These are phyloP conservation scores for Tyto alba DNA, from an alignment of 2,113 vertebrate genomes.

Conservation along the genomic window DNA sequence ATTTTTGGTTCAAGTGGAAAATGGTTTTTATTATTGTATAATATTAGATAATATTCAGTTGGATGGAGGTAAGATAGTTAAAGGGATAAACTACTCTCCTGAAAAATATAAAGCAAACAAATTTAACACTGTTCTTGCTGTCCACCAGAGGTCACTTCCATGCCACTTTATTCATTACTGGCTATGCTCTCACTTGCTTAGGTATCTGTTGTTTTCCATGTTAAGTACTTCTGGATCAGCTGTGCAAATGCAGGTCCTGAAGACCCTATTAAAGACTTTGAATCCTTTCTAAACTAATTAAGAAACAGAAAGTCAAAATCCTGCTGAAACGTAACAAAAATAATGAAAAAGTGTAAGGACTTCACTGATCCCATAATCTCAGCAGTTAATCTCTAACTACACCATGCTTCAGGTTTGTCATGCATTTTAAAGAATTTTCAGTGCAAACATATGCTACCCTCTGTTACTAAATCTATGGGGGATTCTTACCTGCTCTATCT, in stretches of 20 bases:
- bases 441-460: background rate
- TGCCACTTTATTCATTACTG: background rate
- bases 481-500: background rate
- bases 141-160: constrained; percentile 52
- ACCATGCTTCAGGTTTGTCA: background rate
- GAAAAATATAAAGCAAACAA: background rate
- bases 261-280: background rate
- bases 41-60: background rate
- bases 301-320: background rate
- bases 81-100: background rate
- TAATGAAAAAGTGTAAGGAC: background rate
- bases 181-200: background rate
- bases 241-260: background rate
- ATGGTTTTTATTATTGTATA: background rate
- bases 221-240: background rate
- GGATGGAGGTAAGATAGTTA: background rate
- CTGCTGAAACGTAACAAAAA: background rate
- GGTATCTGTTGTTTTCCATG: background rate
- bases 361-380: background rate
- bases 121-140: background rate
- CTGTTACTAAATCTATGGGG: background rate
- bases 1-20: background rate
- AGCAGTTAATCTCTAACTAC: background rate
- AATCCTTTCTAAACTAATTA: background rate
- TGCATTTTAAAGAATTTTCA: background rate